Evolutionary conservation across 2,888 invertebrate species (phyloP).

Genomic region (Spatulosminthurus flaviceps): DNA sequence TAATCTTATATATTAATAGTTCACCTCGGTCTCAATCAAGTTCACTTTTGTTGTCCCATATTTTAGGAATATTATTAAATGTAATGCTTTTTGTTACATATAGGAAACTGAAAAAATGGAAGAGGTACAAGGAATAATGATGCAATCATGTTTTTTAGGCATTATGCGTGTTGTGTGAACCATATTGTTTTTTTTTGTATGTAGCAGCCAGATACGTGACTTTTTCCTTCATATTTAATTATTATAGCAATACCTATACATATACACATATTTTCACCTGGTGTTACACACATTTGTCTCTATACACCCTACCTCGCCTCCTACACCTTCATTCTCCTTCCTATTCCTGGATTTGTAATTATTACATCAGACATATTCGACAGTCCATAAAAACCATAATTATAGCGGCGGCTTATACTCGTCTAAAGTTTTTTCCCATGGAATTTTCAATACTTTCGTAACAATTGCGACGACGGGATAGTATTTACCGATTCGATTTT

Average conservation of each 20-base stretch:
- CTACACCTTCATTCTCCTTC: too few relatives aligned
- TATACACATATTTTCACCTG: too few relatives aligned
- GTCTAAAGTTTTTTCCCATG: too few relatives aligned
- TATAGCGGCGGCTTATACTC: too few relatives aligned
- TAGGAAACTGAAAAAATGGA: neutral
- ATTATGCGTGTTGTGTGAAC: conserved; percentile 8
- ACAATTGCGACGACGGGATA: too few relatives aligned
- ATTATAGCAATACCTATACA: neutral
- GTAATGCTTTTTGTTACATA: neutral
- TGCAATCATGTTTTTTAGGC: conserved; percentile 1
- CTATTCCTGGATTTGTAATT: too few relatives aligned
- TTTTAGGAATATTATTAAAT: neutral
- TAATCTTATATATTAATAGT: neutral
- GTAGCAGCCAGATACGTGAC: conserved; percentile 18
- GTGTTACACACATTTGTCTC: too few relatives aligned
- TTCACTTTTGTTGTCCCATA: neutral
- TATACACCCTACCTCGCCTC: too few relatives aligned
- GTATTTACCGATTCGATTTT: too few relatives aligned
- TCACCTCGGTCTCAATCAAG: neutral
- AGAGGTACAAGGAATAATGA: conserved; percentile 18
- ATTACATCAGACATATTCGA: too few relatives aligned
- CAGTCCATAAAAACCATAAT: too few relatives aligned
- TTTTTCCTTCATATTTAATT: neutral
- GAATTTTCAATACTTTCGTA: too few relatives aligned
- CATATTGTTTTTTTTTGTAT: neutral